Percentiles rank a stretch among this genome's conserved stretches.
Evolutionary conservation across 2,113 vertebrate species (phyloP).

Genomic region (Melanerpes formicivorus): DNA sequence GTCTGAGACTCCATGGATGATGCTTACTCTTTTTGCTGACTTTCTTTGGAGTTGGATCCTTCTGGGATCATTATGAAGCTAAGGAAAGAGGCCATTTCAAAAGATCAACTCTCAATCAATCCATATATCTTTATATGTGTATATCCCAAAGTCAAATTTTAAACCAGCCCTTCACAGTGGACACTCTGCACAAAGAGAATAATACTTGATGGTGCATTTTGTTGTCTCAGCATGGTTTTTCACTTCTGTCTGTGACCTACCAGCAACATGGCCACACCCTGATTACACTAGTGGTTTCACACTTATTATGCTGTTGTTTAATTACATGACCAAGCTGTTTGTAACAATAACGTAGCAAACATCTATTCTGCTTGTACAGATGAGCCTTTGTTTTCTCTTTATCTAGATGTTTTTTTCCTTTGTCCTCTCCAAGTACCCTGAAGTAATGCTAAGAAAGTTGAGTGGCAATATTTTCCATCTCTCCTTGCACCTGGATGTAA

Average conservation of each 20-base stretch:
- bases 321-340: background rate
- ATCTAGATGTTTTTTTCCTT: background rate
- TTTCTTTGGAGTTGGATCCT: background rate
- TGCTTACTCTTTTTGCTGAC: background rate
- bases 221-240: background rate
- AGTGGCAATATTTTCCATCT: background rate
- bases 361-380: background rate
- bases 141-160: background rate
- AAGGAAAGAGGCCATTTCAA: background rate
- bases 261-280: background rate
- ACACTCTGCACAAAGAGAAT: background rate
- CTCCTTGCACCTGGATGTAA: background rate
- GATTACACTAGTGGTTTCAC: background rate
- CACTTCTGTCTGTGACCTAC: background rate
- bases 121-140: too few relatives aligned
- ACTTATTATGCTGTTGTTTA: background rate
- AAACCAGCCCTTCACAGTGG: background rate
- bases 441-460: background rate
- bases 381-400: background rate
- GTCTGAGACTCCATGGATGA: background rate
- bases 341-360: background rate
- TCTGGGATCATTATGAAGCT: background rate
- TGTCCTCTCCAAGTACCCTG: background rate
- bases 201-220: background rate
- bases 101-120: rapidly evolving